These are phyloP conservation scores for Corythornis vintsioides DNA, from an alignment of 2,113 vertebrate species.

Conservation along the genomic window DNA sequence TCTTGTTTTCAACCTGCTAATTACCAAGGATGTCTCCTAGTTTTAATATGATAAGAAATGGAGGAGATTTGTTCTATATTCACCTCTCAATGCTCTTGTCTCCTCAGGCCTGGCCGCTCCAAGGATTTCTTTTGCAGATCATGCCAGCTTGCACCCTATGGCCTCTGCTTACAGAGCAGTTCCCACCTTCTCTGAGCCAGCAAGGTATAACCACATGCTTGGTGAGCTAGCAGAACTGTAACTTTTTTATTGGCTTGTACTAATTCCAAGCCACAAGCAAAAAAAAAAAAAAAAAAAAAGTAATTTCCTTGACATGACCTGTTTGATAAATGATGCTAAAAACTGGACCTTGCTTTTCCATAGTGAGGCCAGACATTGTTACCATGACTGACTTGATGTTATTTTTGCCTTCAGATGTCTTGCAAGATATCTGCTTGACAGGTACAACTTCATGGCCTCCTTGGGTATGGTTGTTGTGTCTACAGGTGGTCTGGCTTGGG, in stretches of 20 bases:
- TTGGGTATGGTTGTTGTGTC: not conserved
- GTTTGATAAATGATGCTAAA: not conserved
- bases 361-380: not conserved
- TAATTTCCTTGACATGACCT: constrained; percentile 9
- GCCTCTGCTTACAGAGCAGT: constrained; percentile 34
- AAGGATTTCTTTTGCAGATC: not conserved
- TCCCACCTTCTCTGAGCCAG: constrained; percentile 18
- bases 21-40: not conserved
- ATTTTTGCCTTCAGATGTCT: not conserved
- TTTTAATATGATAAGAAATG: not conserved
- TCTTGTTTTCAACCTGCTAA: not conserved
- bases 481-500: not conserved
- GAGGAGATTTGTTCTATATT: not conserved
- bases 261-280: constrained; percentile 22
- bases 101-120: not conserved
- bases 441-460: not conserved
- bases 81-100: not conserved
- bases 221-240: constrained; percentile 43
- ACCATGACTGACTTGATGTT: not conserved
- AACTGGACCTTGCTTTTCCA: not conserved
- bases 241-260: constrained; percentile 14
- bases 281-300: not conserved
- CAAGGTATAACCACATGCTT: constrained; percentile 2
- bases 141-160: not conserved
- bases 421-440: not conserved